A percentile compares a stretch with the other conserved stretches of the same genome.
Evolutionary conservation across 2,888 invertebrate species (phyloP).

Genomic region (Lottia scabra): DNA sequence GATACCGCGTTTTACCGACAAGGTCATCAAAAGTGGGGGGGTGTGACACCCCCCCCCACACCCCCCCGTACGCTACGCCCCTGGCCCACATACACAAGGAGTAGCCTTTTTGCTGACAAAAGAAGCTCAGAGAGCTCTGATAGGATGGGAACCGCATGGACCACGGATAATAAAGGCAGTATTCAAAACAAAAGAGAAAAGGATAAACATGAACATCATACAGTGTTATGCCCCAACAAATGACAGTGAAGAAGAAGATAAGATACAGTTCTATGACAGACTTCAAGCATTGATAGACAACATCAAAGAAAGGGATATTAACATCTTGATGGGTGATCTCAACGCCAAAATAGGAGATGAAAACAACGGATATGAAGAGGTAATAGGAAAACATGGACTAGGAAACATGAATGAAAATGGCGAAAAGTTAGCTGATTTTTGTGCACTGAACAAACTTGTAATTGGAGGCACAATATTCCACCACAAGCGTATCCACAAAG

Average conservation of each 20-base stretch:
- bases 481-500: slow-evolving; percentile 34
- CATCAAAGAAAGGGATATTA: no score
- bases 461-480: slow-evolving; percentile 35
- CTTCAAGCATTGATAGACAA: slow-evolving; percentile 19
- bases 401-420: slow-evolving; percentile 26
- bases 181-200: neutral
- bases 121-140: slow-evolving; percentile 10
- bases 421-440: slow-evolving; percentile 28
- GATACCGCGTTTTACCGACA: no score
- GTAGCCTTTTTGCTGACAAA: slow-evolving; percentile 16
- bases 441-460: slow-evolving; percentile 28
- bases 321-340: slow-evolving; percentile 26
- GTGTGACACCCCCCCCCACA: no score
- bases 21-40: no score
- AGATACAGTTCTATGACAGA: slow-evolving; percentile 17
- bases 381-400: slow-evolving; percentile 24
- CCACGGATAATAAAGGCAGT: slow-evolving; percentile 8
- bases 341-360: slow-evolving; percentile 29
- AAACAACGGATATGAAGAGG: slow-evolving; percentile 22
- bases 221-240: slow-evolving; percentile 27
- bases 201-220: slow-evolving; percentile 13
- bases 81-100: slow-evolving; percentile 13
- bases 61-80: no score
- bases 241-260: slow-evolving; percentile 22
- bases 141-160: slow-evolving; percentile 20